Evolutionary conservation across 2,113 vertebrate species (phyloP).

Genomic region (Toxostoma redivivum): DNA sequence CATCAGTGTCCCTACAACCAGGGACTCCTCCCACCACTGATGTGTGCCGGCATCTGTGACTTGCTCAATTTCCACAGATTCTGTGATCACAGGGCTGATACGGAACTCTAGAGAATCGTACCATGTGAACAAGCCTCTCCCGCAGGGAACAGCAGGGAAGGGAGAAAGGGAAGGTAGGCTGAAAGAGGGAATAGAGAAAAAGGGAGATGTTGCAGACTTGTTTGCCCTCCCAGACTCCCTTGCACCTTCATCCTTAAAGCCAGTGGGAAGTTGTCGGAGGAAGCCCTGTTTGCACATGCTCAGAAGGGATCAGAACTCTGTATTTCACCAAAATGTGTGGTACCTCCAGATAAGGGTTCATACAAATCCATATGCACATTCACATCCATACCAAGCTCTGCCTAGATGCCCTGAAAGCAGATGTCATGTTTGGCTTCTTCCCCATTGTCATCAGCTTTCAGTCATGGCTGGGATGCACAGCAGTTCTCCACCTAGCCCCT

Average conservation of each 20-base stretch:
- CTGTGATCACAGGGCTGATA: background rate
- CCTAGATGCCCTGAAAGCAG: background rate
- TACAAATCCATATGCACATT: background rate
- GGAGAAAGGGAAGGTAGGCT: background rate
- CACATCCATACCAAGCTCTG: background rate
- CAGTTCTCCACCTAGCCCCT: background rate
- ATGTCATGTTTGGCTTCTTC: background rate
- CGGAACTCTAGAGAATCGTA: fast-evolving
- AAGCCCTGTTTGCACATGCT: background rate
- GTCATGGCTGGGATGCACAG: background rate
- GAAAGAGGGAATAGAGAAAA: background rate
- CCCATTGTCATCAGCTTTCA: background rate
- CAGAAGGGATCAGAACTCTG: background rate
- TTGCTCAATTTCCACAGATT: background rate
- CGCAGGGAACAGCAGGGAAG: background rate
- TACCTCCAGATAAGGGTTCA: background rate
- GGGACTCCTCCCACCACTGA: background rate
- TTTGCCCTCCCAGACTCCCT: background rate
- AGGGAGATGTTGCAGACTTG: background rate
- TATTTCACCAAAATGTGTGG: background rate
- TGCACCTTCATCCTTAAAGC: background rate
- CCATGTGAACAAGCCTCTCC: background rate
- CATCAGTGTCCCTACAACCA: fast-evolving
- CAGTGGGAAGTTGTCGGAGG: background rate
- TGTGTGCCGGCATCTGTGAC: background rate